A percentile compares a stretch with the other conserved stretches of the same genome.
Evolutionary conservation across 2,113 vertebrate genomes (phyloP).

Genomic region (Tychaedon coryphoeus): DNA sequence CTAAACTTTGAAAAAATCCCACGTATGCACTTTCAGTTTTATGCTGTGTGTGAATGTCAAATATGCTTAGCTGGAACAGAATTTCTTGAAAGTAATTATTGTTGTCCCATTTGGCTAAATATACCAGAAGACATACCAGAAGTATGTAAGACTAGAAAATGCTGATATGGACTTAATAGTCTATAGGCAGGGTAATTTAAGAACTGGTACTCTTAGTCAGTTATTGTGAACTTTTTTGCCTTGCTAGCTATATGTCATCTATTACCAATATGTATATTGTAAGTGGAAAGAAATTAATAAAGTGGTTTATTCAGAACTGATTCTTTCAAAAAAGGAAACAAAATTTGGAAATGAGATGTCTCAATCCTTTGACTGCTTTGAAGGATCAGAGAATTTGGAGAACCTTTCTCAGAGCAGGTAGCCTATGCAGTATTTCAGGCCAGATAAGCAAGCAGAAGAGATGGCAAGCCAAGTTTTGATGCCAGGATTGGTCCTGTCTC

Average conservation of each 20-base stretch:
- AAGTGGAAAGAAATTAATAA: neutral
- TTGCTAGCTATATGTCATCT: neutral
- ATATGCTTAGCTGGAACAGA: conserved; percentile 43
- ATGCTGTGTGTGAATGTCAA: conserved; percentile 1
- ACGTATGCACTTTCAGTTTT: conserved; percentile 23
- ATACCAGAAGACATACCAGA: neutral
- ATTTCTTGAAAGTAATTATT: conserved; percentile 32
- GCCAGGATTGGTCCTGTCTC: neutral
- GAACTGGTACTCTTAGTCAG: neutral
- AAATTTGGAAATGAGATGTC: neutral
- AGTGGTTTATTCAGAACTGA: neutral
- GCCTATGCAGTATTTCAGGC: neutral
- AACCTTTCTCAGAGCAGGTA: neutral
- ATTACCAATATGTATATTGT: neutral
- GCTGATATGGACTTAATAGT: neutral
- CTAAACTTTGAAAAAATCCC: neutral
- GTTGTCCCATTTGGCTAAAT: neutral
- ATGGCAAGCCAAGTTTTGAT: neutral
- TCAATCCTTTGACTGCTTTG: neutral
- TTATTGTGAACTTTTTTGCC: neutral
- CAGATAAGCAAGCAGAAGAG: neutral
- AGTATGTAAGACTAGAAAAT: neutral
- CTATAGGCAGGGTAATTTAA: neutral
- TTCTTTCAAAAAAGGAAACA: neutral
- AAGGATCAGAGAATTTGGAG: neutral